Percentiles rank a stretch among this genome's conserved stretches.
Evolutionary conservation across 2,888 invertebrate species (phyloP).

Genomic region (Salpingus planirostris): DNA sequence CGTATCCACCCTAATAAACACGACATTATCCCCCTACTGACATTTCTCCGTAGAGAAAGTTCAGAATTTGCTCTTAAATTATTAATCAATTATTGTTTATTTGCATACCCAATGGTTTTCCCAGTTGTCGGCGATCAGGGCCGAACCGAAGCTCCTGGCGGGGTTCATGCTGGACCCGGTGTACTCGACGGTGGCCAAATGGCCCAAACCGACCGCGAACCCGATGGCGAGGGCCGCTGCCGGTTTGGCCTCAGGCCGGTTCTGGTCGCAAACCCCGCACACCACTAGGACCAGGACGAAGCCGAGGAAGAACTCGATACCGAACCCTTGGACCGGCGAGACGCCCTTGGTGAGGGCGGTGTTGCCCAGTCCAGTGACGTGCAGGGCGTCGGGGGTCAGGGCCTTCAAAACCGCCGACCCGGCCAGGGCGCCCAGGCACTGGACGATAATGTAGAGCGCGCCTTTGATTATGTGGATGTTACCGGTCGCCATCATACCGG

Average conservation of each 20-base stretch:
- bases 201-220: slow-evolving; percentile 74
- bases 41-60: no score
- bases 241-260: slow-evolving; percentile 69
- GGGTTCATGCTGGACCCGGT: slow-evolving; percentile 93
- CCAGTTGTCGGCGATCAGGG: slow-evolving; percentile 68
- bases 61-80: no score
- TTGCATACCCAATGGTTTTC: slow-evolving; percentile 73
- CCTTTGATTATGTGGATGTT: slow-evolving; percentile 68
- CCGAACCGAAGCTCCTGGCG: slow-evolving; percentile 80
- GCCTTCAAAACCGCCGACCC: slow-evolving; percentile 63
- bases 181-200: slow-evolving; percentile 72
- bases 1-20: no score
- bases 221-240: slow-evolving; percentile 84
- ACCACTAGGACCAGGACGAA: slow-evolving; percentile 82
- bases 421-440: slow-evolving; percentile 73
- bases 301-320: slow-evolving; percentile 75
- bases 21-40: no score
- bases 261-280: slow-evolving; percentile 78
- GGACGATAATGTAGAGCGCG: slow-evolving; percentile 70
- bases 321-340: slow-evolving; percentile 70
- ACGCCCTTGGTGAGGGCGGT: slow-evolving; percentile 55
- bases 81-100: no score
- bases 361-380: slow-evolving; percentile 57
- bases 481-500: slow-evolving; percentile 69
- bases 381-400: slow-evolving; percentile 55